These are phyloP conservation scores for Bombus ignitus DNA, from an alignment of 1,140 invertebrate genomes.

Conservation along the genomic window DNA sequence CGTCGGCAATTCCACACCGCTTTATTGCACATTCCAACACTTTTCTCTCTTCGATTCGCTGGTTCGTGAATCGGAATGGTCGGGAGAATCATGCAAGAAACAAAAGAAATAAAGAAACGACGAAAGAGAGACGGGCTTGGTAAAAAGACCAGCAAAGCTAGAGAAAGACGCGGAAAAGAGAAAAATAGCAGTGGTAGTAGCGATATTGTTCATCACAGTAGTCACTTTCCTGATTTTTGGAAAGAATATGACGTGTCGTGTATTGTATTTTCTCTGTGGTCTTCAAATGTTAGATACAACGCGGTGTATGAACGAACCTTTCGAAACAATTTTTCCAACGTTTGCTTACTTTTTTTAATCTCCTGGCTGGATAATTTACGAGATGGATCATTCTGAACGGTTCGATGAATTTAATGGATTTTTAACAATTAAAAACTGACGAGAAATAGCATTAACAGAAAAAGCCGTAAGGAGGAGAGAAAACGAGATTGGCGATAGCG, in stretches of 20 bases:
- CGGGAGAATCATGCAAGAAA: conserved; percentile 18
- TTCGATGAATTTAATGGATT: neutral
- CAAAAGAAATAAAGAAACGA: conserved; percentile 13
- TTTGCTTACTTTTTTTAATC: neutral
- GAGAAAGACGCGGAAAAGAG: neutral
- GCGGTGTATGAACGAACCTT: no score
- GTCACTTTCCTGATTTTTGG: neutral
- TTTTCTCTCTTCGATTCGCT: conserved; percentile 42
- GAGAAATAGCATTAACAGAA: neutral
- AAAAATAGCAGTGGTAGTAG: neutral
- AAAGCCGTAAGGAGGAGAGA: neutral
- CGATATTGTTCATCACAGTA: neutral
- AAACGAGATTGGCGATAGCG: neutral
- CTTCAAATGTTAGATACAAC: no score
- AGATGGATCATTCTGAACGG: neutral
- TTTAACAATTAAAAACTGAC: no score
- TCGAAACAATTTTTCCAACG: no score
- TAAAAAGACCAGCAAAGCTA: neutral
- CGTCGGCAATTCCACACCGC: conserved; percentile 28
- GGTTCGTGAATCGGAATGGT: neutral
- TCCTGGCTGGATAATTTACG: neutral
- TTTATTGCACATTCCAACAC: conserved; percentile 68
- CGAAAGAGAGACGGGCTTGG: neutral
- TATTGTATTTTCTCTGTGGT: no score
- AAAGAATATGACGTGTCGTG: neutral